Evolutionary conservation across 2,113 vertebrate genomes (phyloP).

Genomic region (Cebidichthys violaceus): DNA sequence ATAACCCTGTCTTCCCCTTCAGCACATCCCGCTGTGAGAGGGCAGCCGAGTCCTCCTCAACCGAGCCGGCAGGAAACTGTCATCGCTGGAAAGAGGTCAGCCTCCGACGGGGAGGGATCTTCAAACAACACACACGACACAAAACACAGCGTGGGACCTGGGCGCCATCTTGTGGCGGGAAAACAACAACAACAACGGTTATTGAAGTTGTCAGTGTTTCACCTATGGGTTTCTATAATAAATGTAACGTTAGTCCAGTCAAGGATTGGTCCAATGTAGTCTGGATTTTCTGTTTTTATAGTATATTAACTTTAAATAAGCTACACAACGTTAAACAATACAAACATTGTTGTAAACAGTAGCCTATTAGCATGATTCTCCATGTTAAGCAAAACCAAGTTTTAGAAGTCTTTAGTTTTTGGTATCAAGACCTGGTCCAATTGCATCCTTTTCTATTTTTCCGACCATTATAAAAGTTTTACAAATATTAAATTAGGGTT

Average conservation of each 20-base stretch:
- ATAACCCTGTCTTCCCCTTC: constrained; percentile 9
- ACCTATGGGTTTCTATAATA: neutral
- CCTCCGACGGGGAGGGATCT: constrained; percentile 47
- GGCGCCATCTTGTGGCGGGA: constrained; percentile 64
- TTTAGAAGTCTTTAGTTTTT: neutral
- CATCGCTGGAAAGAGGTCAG: constrained; percentile 73
- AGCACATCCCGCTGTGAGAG: constrained; percentile 40
- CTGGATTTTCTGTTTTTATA: no score
- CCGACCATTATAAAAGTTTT: neutral
- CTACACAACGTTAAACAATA: no score
- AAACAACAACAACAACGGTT: neutral
- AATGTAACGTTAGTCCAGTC: no score
- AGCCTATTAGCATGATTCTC: no score
- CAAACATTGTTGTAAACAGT: no score
- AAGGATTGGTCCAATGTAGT: no score
- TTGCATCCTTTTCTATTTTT: neutral
- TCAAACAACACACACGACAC: neutral
- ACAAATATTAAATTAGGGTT: neutral
- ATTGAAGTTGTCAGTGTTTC: neutral
- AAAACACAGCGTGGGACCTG: neutral
- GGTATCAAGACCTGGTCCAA: no score
- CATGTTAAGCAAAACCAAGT: neutral
- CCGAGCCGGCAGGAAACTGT: constrained; percentile 77
- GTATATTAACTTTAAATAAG: no score
- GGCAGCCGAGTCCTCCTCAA: constrained; percentile 30